Base-by-base conservation (phyloP, 1,140 invertebrate species). In the Pseudomyrmex sp. region DNA sequence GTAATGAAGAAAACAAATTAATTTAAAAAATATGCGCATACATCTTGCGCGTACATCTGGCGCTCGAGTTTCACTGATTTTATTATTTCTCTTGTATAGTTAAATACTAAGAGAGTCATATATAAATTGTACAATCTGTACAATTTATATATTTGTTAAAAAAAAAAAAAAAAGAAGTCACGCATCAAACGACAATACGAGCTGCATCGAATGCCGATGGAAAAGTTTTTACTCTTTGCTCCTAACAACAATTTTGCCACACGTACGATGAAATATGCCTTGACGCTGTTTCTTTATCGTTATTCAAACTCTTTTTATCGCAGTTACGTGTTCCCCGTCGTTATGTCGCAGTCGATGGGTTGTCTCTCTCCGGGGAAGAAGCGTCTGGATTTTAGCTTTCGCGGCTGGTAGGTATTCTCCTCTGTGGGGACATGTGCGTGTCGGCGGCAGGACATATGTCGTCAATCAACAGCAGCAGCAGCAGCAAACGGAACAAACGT, bases 381-480 rank as follows among this genome's bases (percentile, higher is more conserved):
- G 26, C 59, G 73, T 63, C 50, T 23, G 56, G 61, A 65, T 86
- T 85, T 86, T 74, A 70, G 61, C 72, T 59, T 63, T 62, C 62
- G 15, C 54, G 59, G 50, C 76, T 50, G 63, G 63, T 46, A 9
- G 13, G 8, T 20, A n/a, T 44, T 76, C 72, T 61, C 48, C 72
- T 61, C 54, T 20, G 13, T 15, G 80, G n/a, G 52, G 46, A 69
- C 75, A 79, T 87, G 56, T 69, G 80, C 73, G 65, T 70, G 68
- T 52, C 12, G 58, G 20, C 59, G 85, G 48, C 72, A 46, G 63
- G 56, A 52, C 82, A 70, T 46, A 18, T 61, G 86, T 84, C 82
- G 83, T 88, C 85, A 66, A 85, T 88, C 86, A 87, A 68, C 69
- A 35, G 8, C 79, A 59, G n/a, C 52, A 35, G 35, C 35, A 26